Base-by-base conservation (phyloP, 2,113 vertebrate species). In the Hystrix cristata region DNA sequence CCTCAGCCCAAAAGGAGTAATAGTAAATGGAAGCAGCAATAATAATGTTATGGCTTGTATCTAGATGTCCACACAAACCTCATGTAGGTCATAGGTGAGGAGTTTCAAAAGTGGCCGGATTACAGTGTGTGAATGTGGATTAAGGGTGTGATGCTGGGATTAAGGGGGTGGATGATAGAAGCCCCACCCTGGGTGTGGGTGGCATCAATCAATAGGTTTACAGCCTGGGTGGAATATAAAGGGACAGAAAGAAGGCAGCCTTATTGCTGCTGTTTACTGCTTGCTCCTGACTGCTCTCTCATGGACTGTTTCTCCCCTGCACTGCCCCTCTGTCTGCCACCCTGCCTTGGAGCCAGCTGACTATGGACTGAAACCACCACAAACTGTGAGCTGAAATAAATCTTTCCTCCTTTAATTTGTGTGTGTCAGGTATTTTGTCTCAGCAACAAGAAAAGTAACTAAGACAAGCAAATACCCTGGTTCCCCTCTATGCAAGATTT, bases 401-500 rank as follows among this genome's bases (percentile, higher is more conserved):
- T 11, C 7, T 8, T 43, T 72, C 34, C 69, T 72, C 8, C n/a
- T 72, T 43, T 43, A 72, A 23, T 18, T 71, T 38, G 19, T 71
- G 69, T 2, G 8, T 71, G 5, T 72, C 11, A 19, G 38, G 34
- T 12, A 72, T 72, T 72, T 72, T 72, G 69, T 72, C 69, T 23
- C 19, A 43, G 3, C 8, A 43, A 72, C 19, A 12, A 38, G 67
- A 38, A 71, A 72, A 72, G 69, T 43, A 72, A 69, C n/a, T 72
- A 43, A 46, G 72, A 90, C 57, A 92, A 72, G 55, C 34, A 94
- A 90, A 57, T 81, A 82, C 6, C 74, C 43, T 31, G 31, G 7
- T 84, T 95, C 19, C 21, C 18, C 59, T 84, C 64, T 90, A 65
- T 74, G 21, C 19, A 65, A 87, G 38, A 81, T 11, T 90, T 96